These are phyloP conservation scores for Lacerta bilineata DNA, from an alignment of 2,797 vertebrate genomes.

Conservation along the genomic window DNA sequence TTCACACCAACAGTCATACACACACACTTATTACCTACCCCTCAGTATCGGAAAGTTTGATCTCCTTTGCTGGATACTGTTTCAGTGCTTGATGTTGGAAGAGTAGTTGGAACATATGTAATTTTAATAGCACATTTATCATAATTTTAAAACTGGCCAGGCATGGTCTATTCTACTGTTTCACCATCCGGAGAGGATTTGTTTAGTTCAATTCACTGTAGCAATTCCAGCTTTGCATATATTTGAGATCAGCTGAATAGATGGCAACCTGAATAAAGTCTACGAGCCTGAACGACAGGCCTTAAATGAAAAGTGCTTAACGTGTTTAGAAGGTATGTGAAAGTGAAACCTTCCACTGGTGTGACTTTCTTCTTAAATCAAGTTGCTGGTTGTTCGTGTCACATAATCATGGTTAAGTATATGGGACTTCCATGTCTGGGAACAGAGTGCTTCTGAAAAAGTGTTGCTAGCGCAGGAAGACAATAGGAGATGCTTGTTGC, in stretches of 20 bases:
- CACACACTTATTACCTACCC: neutral
- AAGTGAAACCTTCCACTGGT: neutral
- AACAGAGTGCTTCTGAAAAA: neutral
- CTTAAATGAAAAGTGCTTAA: neutral
- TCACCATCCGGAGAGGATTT: neutral
- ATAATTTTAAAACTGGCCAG: neutral
- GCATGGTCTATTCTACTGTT: conserved; percentile 1
- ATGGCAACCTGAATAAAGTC: neutral
- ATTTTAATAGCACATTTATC: neutral
- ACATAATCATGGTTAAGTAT: neutral
- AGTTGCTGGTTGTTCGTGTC: neutral
- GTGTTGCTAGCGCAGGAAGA: neutral
- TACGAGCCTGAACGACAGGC: neutral
- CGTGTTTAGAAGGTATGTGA: neutral
- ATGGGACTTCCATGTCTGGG: neutral
- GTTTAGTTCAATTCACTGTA: neutral
- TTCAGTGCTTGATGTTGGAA: conserved; percentile 8
- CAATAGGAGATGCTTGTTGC: neutral
- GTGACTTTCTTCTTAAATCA: neutral
- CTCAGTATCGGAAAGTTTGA: neutral
- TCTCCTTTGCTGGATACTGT: neutral
- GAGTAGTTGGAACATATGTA: neutral
- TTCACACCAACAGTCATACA: too few species aligned
- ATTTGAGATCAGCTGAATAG: too few species aligned
- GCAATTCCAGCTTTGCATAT: neutral